These are phyloP conservation scores for Poecile atricapillus DNA, from an alignment of 2,113 vertebrate species.

Conservation along the genomic window DNA sequence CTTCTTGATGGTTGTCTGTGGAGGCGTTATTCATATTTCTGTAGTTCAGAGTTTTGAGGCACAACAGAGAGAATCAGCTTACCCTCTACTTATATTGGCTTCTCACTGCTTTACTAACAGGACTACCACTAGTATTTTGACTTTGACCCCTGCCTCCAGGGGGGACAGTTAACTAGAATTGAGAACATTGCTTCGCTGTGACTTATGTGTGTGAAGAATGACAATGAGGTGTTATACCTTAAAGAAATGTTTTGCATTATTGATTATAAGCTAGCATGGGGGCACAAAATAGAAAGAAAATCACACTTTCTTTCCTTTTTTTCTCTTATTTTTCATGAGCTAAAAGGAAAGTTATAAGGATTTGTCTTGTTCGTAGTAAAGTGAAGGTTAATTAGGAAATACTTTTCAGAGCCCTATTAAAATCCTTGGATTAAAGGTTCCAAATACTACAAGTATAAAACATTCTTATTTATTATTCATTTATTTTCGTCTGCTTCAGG, in stretches of 20 bases:
- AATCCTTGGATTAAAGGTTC: slow-evolving; percentile 1
- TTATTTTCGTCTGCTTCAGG: slow-evolving; percentile 7
- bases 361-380: not conserved
- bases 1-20: not conserved
- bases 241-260: not conserved
- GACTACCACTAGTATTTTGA: not conserved
- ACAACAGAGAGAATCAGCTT: not conserved
- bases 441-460: not conserved
- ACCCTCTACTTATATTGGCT: not conserved
- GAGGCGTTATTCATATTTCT: not conserved
- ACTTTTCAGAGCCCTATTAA: slow-evolving; percentile 2
- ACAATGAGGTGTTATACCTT: not conserved
- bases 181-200: not conserved
- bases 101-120: not conserved
- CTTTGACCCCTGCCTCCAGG: not conserved
- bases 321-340: not conserved
- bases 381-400: slow-evolving; percentile 37
- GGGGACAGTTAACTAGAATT: not conserved
- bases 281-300: not conserved
- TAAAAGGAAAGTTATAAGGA: not conserved
- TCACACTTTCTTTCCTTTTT: not conserved
- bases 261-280: not conserved
- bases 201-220: not conserved
- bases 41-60: not conserved
- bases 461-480: slow-evolving; percentile 25